Percentiles rank a stretch among this genome's conserved stretches.
Conservation (phyloP, 2,797 vertebrate genomes). For the Leucoraja ocellata region DNA sequence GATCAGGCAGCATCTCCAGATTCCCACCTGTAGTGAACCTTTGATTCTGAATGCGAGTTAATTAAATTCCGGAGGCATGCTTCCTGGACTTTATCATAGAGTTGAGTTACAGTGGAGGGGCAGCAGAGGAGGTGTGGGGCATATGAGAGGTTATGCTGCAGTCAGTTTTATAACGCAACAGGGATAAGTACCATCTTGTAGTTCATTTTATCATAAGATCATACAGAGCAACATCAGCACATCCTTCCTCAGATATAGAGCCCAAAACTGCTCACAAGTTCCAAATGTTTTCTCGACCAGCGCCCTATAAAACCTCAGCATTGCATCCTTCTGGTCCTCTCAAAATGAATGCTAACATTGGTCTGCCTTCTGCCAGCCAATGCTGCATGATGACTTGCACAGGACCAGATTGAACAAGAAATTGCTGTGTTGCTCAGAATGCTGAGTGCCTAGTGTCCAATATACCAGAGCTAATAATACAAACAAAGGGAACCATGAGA, state of each 20-base stretch:
- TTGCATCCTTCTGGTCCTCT: no score
- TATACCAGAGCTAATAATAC: neutral
- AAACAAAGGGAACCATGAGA: neutral
- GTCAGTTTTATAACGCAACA: neutral
- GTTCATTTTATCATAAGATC: no score
- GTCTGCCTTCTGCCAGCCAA: neutral
- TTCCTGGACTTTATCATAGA: neutral
- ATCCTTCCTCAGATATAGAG: no score
- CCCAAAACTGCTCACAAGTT: no score
- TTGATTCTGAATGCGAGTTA: neutral
- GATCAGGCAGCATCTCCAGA: neutral
- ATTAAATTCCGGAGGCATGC: neutral
- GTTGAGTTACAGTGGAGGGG: neutral
- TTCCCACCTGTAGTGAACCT: neutral
- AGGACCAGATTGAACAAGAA: neutral
- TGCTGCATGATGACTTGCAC: neutral
- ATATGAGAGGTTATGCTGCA: neutral
- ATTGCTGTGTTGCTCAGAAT: neutral
- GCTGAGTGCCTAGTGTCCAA: no score
- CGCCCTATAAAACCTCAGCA: no score
- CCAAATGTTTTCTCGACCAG: no score
- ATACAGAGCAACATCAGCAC: no score
- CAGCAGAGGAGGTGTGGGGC: no score
- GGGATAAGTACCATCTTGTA: neutral
- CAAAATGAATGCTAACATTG: no score